Percentiles rank a stretch among this genome's conserved stretches.
Evolutionary conservation across 1,140 invertebrate genomes (phyloP).

Genomic region (Ylistrum balloti): DNA sequence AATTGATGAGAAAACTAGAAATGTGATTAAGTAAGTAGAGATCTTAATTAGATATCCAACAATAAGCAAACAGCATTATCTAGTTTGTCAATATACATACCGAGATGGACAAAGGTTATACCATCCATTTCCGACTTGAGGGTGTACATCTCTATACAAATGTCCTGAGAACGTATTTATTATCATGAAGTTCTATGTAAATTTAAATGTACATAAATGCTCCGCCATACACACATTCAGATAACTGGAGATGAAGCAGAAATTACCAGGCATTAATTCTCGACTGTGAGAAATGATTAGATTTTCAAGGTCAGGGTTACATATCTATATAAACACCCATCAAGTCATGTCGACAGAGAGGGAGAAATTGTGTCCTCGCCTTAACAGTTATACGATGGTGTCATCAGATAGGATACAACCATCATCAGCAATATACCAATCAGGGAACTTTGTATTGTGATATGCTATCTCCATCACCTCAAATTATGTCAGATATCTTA

Average conservation of each 20-base stretch:
- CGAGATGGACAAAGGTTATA: slow-evolving; percentile 11
- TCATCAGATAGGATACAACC: background rate
- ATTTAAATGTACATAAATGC: background rate
- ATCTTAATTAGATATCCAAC: background rate
- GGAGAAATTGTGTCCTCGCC: background rate
- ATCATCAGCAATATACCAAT: background rate
- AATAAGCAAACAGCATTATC: background rate
- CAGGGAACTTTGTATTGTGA: slow-evolving; percentile 17
- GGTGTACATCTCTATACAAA: background rate
- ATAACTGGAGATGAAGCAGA: slow-evolving; percentile 15
- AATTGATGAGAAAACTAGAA: background rate
- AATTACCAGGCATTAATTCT: background rate
- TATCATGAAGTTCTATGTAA: slow-evolving; percentile 21
- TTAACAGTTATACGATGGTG: background rate
- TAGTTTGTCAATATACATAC: background rate
- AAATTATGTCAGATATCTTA: background rate
- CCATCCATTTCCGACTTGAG: slow-evolving; percentile 30
- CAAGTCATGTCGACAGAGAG: background rate
- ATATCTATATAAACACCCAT: no score
- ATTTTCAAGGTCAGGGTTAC: background rate
- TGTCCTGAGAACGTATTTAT: background rate
- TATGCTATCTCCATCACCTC: background rate
- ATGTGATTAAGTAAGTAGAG: background rate
- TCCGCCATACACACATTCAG: slow-evolving; percentile 30
- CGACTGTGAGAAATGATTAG: background rate